Conservation (phyloP, 2,113 vertebrate species). For the Panthera tigris region DNA sequence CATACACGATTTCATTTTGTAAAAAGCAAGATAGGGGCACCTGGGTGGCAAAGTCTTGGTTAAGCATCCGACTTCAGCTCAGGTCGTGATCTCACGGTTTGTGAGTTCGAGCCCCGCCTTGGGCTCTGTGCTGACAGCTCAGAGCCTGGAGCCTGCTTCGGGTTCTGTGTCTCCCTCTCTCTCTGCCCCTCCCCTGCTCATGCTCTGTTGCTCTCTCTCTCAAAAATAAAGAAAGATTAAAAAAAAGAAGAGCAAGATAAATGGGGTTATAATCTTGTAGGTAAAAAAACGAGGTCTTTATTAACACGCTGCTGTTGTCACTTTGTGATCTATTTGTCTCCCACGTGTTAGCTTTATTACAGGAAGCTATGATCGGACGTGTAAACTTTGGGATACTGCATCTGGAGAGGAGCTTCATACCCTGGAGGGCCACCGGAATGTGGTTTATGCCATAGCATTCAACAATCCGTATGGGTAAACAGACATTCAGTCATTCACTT, state of each 20-base stretch:
- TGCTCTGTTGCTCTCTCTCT: no score
- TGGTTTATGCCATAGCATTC: slow-evolving; percentile 96
- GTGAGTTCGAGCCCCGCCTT: no score
- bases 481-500: not conserved
- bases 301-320: rapidly evolving
- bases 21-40: not conserved
- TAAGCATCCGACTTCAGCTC: no score
- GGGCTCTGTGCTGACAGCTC: no score
- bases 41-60: no score
- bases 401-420: slow-evolving; percentile 90
- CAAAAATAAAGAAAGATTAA: no score
- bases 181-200: no score
- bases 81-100: no score
- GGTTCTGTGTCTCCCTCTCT: no score
- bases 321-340: not conserved
- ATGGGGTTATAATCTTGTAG: not conserved
- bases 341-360: slow-evolving; percentile 92
- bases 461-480: slow-evolving; percentile 97
- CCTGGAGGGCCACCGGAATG: slow-evolving; percentile 92
- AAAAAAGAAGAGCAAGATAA: not conserved
- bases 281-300: not conserved
- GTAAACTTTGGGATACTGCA: slow-evolving; percentile 94
- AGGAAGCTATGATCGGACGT: slow-evolving; percentile 97
- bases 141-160: no score
- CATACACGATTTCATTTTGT: not conserved